Conservation (phyloP, 2,113 vertebrate genomes). For the Balaeniceps rex region DNA sequence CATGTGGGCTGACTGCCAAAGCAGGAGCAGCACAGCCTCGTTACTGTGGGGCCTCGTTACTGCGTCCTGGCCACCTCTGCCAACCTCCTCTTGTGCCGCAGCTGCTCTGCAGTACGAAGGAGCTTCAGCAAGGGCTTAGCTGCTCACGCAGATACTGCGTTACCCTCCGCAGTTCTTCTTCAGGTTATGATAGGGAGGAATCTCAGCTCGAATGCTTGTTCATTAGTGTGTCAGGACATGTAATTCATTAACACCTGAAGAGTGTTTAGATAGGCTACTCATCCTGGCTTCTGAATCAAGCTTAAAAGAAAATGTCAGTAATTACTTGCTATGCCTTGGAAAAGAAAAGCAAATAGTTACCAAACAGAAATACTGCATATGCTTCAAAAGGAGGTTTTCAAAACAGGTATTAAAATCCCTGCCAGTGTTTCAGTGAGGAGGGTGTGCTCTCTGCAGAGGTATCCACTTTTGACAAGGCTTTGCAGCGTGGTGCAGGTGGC, state of each 20-base stretch:
- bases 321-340: neutral
- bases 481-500: neutral
- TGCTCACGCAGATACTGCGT: neutral
- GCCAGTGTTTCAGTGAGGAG: neutral
- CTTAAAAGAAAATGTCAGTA: neutral
- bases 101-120: neutral
- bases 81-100: neutral
- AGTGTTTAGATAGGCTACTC: neutral
- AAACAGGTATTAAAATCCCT: neutral
- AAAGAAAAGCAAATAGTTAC: neutral
- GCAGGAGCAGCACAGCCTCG: neutral
- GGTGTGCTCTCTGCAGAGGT: neutral
- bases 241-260: neutral
- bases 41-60: rapidly evolving
- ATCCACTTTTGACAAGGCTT: neutral
- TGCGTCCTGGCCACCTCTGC: neutral
- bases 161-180: neutral
- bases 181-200: neutral
- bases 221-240: neutral
- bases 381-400: neutral
- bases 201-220: neutral
- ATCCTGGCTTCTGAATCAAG: neutral
- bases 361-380: neutral
- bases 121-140: neutral
- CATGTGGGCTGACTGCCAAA: neutral